phyloP scores from a whole-genome alignment of 2,888 invertebrate species.

The Hypercompe scribonia region DNA sequence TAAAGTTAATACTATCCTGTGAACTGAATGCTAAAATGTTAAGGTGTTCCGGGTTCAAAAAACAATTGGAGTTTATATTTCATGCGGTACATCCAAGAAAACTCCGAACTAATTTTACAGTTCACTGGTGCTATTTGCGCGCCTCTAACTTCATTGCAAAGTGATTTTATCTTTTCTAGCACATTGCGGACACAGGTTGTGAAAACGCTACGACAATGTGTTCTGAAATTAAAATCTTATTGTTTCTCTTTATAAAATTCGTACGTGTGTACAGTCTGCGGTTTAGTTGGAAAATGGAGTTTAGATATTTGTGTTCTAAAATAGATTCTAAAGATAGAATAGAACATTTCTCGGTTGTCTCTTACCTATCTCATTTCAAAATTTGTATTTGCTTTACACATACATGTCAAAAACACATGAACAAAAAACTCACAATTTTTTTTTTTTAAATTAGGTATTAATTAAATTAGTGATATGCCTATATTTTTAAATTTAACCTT shows the following conservation, averaged over 20 bases:
- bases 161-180: constrained; percentile 77
- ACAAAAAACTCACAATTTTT: too few relatives aligned
- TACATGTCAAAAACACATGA: too few relatives aligned
- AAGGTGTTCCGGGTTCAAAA: constrained; percentile 55
- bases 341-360: background rate
- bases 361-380: background rate
- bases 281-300: constrained; percentile 35
- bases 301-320: constrained; percentile 21
- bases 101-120: constrained; percentile 83
- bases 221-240: constrained; percentile 53
- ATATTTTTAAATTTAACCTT: too few relatives aligned
- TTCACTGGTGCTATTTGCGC: constrained; percentile 80
- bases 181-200: constrained; percentile 59
- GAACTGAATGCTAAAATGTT: background rate
- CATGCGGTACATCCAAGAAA: constrained; percentile 71
- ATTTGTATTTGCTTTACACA: background rate
- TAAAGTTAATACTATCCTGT: background rate
- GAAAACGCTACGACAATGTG: constrained; percentile 60
- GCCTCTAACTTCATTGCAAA: constrained; percentile 82
- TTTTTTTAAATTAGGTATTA: too few relatives aligned
- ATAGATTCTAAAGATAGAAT: constrained; percentile 1
- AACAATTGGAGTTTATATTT: constrained; percentile 68
- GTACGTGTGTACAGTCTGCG: constrained; percentile 38
- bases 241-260: constrained; percentile 46
- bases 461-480: too few relatives aligned